phyloP scores from a whole-genome alignment of 1,140 invertebrate species.

The Aleiodes sp. region DNA sequence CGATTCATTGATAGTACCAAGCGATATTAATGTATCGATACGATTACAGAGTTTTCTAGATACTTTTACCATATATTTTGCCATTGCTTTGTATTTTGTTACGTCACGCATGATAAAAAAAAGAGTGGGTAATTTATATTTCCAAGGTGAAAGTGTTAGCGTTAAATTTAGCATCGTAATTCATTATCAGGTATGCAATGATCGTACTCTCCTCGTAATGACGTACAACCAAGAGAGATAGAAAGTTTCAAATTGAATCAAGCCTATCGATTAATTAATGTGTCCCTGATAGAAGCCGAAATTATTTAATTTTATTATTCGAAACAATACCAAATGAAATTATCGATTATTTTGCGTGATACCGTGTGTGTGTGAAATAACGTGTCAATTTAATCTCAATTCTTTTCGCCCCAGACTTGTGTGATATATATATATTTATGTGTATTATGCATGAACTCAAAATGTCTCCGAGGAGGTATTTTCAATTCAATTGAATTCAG shows the following conservation, averaged over 20 bases:
- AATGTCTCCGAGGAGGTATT: background rate
- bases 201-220: background rate
- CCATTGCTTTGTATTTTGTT: too few species aligned
- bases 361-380: too few species aligned
- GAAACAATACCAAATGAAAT: background rate
- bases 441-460: background rate
- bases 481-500: slow-evolving; percentile 17
- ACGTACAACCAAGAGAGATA: background rate
- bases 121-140: background rate
- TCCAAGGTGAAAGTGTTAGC: slow-evolving; percentile 5
- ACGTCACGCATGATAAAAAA: background rate
- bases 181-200: background rate
- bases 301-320: background rate
- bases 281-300: background rate
- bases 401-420: too few species aligned
- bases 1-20: too few species aligned
- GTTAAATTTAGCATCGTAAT: background rate
- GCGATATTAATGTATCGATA: too few species aligned
- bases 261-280: background rate
- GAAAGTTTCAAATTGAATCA: background rate
- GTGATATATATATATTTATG: too few species aligned
- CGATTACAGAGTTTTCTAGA: too few species aligned
- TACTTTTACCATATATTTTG: too few species aligned
- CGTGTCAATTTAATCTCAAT: too few species aligned
- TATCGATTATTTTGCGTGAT: too few species aligned